Evolutionary conservation across 1,140 invertebrate genomes (phyloP), one percentile per base, ranked within the genome.

Genomic region (Saccostrea glomerata): DNA sequence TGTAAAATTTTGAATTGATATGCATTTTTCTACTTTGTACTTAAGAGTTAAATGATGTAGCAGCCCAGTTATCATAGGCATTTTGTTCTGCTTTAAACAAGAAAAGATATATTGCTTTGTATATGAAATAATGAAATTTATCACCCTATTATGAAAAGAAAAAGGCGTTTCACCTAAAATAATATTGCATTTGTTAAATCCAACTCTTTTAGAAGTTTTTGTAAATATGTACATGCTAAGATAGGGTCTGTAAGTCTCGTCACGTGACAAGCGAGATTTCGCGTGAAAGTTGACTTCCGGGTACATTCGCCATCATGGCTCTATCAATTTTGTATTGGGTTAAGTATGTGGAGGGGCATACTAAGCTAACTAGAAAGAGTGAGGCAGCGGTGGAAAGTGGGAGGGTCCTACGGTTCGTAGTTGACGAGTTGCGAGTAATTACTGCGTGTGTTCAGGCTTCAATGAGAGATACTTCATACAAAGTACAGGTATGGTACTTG

Each of bases 301-400:
- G 84, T 85, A 85, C 84, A 66, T 63, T 17, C n/a, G 84, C 56
- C 6, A 63, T 30, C 20, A 85, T 85, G 84, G 56, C 84, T n/a
- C 36, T 85, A 40, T 84, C 87, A 6, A 88, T 88, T 47, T 63
- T 84, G 15, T 88, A 84, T 54, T 88, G 87, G 82, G 54, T 60
- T 6, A 84, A 88, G 30, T 36, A 85, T 40, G 87, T 85, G 30
- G 87, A 88, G 23, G 87, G 87, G 13, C 84, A 88, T 3, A 85
- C 87, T 7, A 84, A 84, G 25, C 47, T 88, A 15, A 84, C 82
- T 5, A 36, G 82, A 15, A 88, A 88, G 30, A 88, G 87, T 25
- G 84, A 85, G 36, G 84, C 84, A 58, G 85, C 87, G 55, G 87
- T 84, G 30, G 87, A 88, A 47, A 86, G 73, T 58, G 87, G 63